A percentile compares a stretch with the other conserved stretches of the same genome.
Conservation (phyloP, 2,113 vertebrate genomes). For the Symphodus melops region DNA sequence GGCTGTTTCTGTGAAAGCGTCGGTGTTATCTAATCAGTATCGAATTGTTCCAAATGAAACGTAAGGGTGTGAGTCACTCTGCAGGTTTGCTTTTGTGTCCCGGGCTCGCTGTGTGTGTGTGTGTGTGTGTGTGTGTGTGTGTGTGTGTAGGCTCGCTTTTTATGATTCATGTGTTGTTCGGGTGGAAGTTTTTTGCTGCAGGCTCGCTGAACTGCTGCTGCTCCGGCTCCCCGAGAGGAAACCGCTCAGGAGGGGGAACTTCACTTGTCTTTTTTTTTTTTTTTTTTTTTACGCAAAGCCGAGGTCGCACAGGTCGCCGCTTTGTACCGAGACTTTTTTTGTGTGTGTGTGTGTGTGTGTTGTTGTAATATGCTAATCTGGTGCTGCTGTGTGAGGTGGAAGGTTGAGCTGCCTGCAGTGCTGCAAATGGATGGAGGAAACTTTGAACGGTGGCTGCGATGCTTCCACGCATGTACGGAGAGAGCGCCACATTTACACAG, state of each 20-base stretch:
- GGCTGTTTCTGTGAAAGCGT: constrained; percentile 35
- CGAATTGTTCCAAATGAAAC: constrained; percentile 63
- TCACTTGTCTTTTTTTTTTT: constrained; percentile 42
- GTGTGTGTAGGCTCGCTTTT: constrained; percentile 56
- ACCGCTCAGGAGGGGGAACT: constrained; percentile 39
- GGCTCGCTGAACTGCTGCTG: constrained; percentile 42
- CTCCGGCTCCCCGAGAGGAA: constrained; percentile 38
- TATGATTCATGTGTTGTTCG: constrained; percentile 55
- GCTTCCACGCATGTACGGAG: background rate
- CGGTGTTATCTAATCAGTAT: constrained; percentile 65
- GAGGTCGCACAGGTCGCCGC: constrained; percentile 37
- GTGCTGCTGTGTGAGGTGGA: constrained; percentile 14
- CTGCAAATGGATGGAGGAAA: constrained; percentile 10
- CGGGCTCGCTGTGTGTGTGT: constrained; percentile 53
- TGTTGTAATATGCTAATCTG: constrained; percentile 54
- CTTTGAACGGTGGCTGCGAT: constrained; percentile 4
- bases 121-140: constrained; percentile 62
- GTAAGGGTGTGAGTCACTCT: constrained; percentile 59
- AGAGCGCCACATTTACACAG: background rate
- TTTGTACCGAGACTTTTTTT: constrained; percentile 53
- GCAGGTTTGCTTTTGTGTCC: constrained; percentile 52
- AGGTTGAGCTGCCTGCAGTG: constrained; percentile 28
- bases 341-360: too few relatives aligned
- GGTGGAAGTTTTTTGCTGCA: constrained; percentile 49
- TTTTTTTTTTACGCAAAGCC: constrained; percentile 12